Evolutionary conservation across 2,797 vertebrate genomes (phyloP).

Genomic region (Lophotriccus pileatus): DNA sequence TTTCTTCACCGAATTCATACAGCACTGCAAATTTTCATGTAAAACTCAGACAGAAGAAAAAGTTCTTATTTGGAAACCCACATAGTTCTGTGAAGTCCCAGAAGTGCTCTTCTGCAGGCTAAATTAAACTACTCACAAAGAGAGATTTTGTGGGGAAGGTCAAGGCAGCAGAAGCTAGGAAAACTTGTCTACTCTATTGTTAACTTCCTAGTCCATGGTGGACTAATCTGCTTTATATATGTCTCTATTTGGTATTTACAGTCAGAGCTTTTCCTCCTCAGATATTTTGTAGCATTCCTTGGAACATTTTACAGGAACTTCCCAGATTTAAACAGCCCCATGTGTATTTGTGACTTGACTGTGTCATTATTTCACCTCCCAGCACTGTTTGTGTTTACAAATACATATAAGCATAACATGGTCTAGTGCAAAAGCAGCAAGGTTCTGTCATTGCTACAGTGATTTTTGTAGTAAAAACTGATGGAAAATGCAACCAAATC

Average conservation of each 20-base stretch:
- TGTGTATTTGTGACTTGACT: neutral
- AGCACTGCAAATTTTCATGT: neutral
- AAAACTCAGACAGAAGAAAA: neutral
- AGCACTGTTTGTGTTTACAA: neutral
- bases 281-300: neutral
- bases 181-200: neutral
- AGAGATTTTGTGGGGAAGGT: neutral
- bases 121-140: neutral
- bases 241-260: neutral
- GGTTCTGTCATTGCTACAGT: neutral
- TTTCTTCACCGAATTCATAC: neutral
- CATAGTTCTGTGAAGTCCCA: rapidly evolving
- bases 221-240: neutral
- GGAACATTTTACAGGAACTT: neutral
- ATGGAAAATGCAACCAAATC: neutral
- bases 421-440: neutral
- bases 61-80: neutral
- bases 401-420: neutral
- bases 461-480: neutral
- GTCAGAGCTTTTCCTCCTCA: neutral
- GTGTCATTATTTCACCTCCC: neutral
- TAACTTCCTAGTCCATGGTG: neutral
- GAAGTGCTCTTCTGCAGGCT: neutral
- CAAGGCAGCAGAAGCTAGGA: neutral
- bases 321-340: neutral